A percentile compares a stretch with the other conserved stretches of the same genome.
Conservation (phyloP, 2,113 vertebrate species). For the Cervus canadensis region DNA sequence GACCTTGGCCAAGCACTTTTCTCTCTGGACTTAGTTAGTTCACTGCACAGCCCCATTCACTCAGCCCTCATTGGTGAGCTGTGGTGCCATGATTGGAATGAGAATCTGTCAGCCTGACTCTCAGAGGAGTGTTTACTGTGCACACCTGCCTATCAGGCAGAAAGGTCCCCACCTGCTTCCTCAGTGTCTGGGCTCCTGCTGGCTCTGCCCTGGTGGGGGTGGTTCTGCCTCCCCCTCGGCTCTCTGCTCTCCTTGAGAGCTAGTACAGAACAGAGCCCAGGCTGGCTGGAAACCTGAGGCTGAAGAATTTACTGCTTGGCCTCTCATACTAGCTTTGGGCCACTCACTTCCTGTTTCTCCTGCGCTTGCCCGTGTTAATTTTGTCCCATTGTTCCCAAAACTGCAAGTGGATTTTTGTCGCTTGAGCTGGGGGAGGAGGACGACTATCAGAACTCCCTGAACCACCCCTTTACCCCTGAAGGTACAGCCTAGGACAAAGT, state of each 20-base stretch:
- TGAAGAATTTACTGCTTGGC: not conserved
- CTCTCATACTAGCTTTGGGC: not conserved
- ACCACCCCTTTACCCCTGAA: not conserved
- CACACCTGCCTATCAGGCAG: not conserved
- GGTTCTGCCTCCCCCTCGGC: not conserved
- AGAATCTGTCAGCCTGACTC: not conserved
- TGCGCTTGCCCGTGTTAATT: not conserved
- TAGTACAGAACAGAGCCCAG: not conserved
- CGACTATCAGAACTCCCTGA: not conserved
- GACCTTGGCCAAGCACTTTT: not conserved
- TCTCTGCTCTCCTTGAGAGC: not conserved
- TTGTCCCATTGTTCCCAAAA: slow-evolving; percentile 20
- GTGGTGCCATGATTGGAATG: not conserved
- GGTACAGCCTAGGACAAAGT: not conserved
- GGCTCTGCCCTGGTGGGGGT: not conserved
- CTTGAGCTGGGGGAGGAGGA: not conserved
- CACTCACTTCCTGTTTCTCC: not conserved
- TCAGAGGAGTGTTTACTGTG: not conserved
- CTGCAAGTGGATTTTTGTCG: not conserved
- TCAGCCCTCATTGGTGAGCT: not conserved
- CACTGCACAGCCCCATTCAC: not conserved
- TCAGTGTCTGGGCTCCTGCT: not conserved
- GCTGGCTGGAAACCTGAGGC: not conserved
- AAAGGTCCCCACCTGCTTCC: not conserved
- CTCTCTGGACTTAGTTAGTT: not conserved